Evolutionary conservation across 2,113 vertebrate species (phyloP), one percentile per base, ranked within the genome.

Genomic region (Propithecus coquereli): DNA sequence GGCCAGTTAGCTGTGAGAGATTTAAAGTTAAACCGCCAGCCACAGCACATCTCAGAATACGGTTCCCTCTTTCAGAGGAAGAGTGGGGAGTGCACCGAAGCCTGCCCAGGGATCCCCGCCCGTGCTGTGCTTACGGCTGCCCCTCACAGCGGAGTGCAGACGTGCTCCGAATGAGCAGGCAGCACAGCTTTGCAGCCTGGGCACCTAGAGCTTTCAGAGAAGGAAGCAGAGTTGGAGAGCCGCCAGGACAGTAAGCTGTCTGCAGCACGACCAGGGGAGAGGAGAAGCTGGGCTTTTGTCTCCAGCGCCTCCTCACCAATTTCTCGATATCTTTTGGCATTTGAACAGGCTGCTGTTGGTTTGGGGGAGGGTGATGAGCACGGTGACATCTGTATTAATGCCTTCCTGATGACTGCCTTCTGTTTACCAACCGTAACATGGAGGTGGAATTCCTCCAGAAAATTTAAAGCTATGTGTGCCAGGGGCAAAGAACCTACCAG

Each of bases 311-410:
- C 76, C 71, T 84, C 90, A 54, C 40, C 73, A 34, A 71, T 52
- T 11, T 80, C 59, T 92, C 81, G 1, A 22, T 50, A 74, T 96
- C 65, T 6, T 34, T 50, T 70, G 97, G 93, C 91, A 86, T 47
- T 40, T 92, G 92, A 92, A 43, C 27, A 77, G 86, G 86, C 37
- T 96, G 87, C 65, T 97, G 68, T 93, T 66, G 6, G 97, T 68
- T 84, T 87, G 63, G 73, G 90, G 92, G 76, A 85, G 94, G 89
- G 50, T 97, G 97, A 94, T 81, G 47, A 95, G 27, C 25, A 71
- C 18, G 30, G 76, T 94, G 93, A 94, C 96, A 90, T 98, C 97
- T 96, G 61, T 90, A 79, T 76, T 90, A 70, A 89, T 79, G 43
- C 84, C 70, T 96, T 87, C 84, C 94, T 80, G 90, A 80, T 2